Conservation (phyloP, 2,113 vertebrate species). For the Monopterus albus region DNA sequence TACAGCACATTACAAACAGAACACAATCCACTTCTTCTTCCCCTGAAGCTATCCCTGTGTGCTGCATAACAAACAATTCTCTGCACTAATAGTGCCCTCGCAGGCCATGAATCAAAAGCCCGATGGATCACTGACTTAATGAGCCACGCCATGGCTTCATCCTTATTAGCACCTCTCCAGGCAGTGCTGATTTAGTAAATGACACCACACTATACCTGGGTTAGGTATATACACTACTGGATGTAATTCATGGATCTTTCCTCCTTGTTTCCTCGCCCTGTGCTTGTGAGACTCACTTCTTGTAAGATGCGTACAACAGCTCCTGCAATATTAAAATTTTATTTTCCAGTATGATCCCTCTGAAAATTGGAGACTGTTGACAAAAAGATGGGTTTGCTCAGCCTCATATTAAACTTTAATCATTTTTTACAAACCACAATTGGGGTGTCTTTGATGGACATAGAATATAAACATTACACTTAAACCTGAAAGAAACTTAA, state of each 20-base stretch:
- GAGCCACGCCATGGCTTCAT: conserved; percentile 44
- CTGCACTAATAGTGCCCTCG: conserved; percentile 40
- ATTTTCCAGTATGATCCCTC: conserved; percentile 20
- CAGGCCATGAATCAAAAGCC: conserved; percentile 48
- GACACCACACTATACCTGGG: not conserved
- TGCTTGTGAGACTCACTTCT: not conserved
- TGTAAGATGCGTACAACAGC: not conserved
- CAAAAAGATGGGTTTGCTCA: conserved; percentile 62
- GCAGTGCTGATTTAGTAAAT: conserved; percentile 46
- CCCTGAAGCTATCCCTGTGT: conserved; percentile 38
- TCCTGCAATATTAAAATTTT: conserved; percentile 29
- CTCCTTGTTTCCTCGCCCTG: conserved; percentile 3
- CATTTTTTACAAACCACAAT: too few relatives aligned
- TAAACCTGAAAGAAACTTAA: not conserved
- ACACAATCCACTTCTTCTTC: conserved; percentile 13
- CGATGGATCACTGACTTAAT: conserved; percentile 60
- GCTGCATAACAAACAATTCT: not conserved
- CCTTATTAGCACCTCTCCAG: conserved; percentile 18
- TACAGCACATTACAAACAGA: conserved; percentile 3
- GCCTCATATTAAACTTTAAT: not conserved
- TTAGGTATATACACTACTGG: conserved; percentile 8
- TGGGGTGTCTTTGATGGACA: not conserved
- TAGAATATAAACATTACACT: not conserved
- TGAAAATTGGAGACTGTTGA: conserved; percentile 41
- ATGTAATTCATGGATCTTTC: conserved; percentile 5